Evolutionary conservation across 2,888 invertebrate genomes (phyloP), one percentile per base, ranked within the genome.

Genomic region (Eilema sororculum): DNA sequence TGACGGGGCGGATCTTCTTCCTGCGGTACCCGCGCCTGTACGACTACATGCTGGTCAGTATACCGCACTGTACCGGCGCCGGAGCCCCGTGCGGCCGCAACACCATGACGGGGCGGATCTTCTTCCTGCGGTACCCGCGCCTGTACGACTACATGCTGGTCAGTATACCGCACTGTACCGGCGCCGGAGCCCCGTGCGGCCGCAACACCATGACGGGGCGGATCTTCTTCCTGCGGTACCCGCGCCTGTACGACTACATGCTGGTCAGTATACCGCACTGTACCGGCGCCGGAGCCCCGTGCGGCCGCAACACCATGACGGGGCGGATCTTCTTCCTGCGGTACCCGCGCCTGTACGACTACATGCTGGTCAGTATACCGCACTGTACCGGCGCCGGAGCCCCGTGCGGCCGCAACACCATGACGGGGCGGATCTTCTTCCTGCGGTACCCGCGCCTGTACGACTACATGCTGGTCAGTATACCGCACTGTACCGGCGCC

Each of bases 1-100:
- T 98, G 96, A 97, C 97, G 33, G 97, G 96, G 64, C 96, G 97
- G 73, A 96, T 98, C 63, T 99, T 99, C 94, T 98, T 98, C 91
- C 96, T 97, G 78, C 87, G 96, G 0, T 96, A 96, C 89, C 96
- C 96, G 0, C 79, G 85, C 3, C 87, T 96, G 0, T 96, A 96
- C 80, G 96, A 96, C 78, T 95, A 93, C 79, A 95, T 96, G 86
- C 86, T 96, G 85, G 95, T 95, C 22, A 71, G 60, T 96, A 96
- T 89, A 96, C 96, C 0, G 79, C 72, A 91, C 96, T 28, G 5
- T 28, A 28, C 5, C n/a, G n/a, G n/a, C n/a, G n/a, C n/a, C n/a
- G n/a, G n/a, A n/a, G n/a, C n/a, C n/a, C n/a, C 5, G 28, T 28
- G 28, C 5, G 28, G 3, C 28, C 2, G 97, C 65, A 97, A 97